These are phyloP conservation scores for Incurvaria masculella DNA, from an alignment of 2,888 invertebrate genomes.

Conservation along the genomic window DNA sequence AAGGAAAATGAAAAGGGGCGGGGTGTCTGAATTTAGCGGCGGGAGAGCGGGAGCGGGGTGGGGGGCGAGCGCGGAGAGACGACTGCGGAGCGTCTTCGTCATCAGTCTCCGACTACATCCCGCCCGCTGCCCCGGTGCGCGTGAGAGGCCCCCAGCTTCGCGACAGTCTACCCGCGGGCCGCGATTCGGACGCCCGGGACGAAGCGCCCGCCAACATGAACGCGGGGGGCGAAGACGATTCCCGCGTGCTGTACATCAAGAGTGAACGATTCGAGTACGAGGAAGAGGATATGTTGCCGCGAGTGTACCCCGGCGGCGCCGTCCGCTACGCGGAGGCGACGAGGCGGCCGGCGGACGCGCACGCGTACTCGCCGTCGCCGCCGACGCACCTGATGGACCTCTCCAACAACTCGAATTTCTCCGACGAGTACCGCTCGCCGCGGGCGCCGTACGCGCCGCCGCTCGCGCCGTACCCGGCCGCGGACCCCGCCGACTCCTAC, in stretches of 20 bases:
- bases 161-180: not conserved
- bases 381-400: constrained; percentile 47
- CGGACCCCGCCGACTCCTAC: not conserved
- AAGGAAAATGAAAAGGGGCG: constrained; percentile 47
- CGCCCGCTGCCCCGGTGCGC: not conserved
- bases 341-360: constrained; percentile 26
- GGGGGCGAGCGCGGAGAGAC: constrained; percentile 19
- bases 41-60: constrained; percentile 26
- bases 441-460: constrained; percentile 31
- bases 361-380: constrained; percentile 35
- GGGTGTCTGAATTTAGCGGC: constrained; percentile 15
- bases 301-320: not conserved
- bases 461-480: constrained; percentile 25
- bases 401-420: constrained; percentile 34
- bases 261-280: constrained; percentile 40
- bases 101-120: constrained; percentile 1
- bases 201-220: constrained; percentile 16
- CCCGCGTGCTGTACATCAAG: constrained; percentile 34
- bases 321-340: constrained; percentile 38
- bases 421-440: constrained; percentile 33
- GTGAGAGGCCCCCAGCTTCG: not conserved
- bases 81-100: constrained; percentile 12
- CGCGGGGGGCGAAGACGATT: constrained; percentile 24
- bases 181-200: not conserved
- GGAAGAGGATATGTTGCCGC: constrained; percentile 28